A percentile compares a stretch with the other conserved stretches of the same genome.
Conservation (phyloP, 2,113 vertebrate species). For the Anser cygnoides region DNA sequence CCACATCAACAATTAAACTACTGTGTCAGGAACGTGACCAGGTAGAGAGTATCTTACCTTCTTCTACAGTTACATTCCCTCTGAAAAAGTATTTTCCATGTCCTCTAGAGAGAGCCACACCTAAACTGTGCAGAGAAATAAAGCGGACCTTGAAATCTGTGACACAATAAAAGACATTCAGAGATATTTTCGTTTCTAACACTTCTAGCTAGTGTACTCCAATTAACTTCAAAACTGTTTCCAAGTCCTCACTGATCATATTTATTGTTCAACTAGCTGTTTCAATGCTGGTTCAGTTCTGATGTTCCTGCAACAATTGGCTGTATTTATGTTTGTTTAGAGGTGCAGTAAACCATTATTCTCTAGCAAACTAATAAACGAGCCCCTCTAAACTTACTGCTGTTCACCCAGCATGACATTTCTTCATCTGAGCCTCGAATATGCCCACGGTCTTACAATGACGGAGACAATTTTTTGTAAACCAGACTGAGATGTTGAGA, state of each 20-base stretch:
- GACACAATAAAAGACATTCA: slow-evolving; percentile 50
- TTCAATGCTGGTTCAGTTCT: slow-evolving; percentile 47
- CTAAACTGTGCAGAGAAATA: slow-evolving; percentile 88
- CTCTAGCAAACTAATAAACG: slow-evolving; percentile 6
- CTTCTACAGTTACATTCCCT: slow-evolving; percentile 94
- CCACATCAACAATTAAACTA: background rate
- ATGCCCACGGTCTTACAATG: background rate
- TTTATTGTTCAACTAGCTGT: slow-evolving; percentile 55
- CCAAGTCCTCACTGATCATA: slow-evolving; percentile 53
- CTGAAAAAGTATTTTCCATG: slow-evolving; percentile 97
- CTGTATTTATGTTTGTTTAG: slow-evolving; percentile 10
- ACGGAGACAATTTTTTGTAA: background rate
- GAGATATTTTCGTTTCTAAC: slow-evolving; percentile 54
- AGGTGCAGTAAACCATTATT: slow-evolving; percentile 40
- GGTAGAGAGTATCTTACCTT: slow-evolving; percentile 82
- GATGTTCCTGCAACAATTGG: slow-evolving; percentile 25
- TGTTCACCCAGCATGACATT: background rate
- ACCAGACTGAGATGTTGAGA: background rate
- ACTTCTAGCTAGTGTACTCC: slow-evolving; percentile 43
- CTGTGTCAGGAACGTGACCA: background rate
- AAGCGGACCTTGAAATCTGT: slow-evolving; percentile 73
- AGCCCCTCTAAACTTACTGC: background rate
- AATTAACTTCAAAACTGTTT: slow-evolving; percentile 59
- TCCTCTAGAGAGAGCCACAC: slow-evolving; percentile 95
- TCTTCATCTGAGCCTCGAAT: slow-evolving; percentile 26